Evolutionary conservation across 92 coral and sea anemone species (phyloP), one percentile per base, ranked within the genome.

Genomic region (Diadumene lineata): DNA sequence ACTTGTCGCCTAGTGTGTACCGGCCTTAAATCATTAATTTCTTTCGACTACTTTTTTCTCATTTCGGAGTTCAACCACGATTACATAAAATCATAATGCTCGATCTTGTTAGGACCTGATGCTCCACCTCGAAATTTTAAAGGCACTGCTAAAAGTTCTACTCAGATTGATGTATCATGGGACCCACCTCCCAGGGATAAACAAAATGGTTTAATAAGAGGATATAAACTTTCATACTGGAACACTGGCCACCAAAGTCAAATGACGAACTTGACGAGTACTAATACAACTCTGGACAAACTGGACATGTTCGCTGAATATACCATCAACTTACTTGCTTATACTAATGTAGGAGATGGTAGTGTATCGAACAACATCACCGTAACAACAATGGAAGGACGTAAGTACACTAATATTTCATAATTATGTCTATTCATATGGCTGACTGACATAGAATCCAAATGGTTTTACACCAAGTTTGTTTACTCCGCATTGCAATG

Each of bases 171-270:
- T 61, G 23, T 64, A 28, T 29, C 67, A 0, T 73, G 78, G 78
- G 15, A n/a, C 23, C 34, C 32, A 19, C 78, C 55, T 8, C 51
- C 53, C 28, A n/a, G 31, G 2, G 58, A 10, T 18, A 33, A 56
- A 66, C 58, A 34, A 28, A 46, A 76, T 51, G 81, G 81, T n/a
- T 29, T 76, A 1, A 76, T 77, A 17, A 9, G 34, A 50, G 76
- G 60, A 15, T 80, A 66, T 50, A 70, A 65, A 29, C 51, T 46
- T 25, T 33, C 9, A 17, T 69, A 69, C 15, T 53, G 23, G 3
- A 69, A 69, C 34, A 26, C 64, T 50, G 22, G 44, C 51, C 21
- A 26, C 61, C 1, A 17, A 1, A 28, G 21, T 8, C 15, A 38
- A 6, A 1, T 21, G 31, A 1, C 13, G 48, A 13, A 26, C 9